A percentile compares a stretch with the other conserved stretches of the same genome.
phyloP scores from a whole-genome alignment of 2,797 vertebrate species.

The Bucorvus abyssinicus region DNA sequence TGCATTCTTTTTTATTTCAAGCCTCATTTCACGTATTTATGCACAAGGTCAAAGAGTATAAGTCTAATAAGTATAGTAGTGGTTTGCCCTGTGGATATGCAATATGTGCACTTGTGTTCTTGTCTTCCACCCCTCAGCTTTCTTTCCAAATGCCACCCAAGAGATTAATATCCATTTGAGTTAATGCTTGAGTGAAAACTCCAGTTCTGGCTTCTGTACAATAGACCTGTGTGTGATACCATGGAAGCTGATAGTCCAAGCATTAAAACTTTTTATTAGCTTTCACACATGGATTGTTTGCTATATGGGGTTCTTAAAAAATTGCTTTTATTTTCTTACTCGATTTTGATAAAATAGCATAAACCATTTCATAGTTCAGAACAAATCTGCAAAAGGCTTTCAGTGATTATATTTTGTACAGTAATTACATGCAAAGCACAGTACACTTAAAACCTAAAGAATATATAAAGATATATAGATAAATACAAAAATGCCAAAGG shows the following conservation, averaged over 20 bases:
- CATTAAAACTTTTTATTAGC: slow-evolving; percentile 17
- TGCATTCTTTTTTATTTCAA: neutral
- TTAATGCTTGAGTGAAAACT: slow-evolving; percentile 29
- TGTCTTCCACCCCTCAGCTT: neutral
- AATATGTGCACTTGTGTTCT: neutral
- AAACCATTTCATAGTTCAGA: neutral
- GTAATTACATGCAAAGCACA: neutral
- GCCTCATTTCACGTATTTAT: neutral
- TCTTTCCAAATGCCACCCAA: neutral
- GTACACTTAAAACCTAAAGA: neutral
- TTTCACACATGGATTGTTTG: neutral
- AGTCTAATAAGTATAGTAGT: neutral
- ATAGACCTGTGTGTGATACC: neutral
- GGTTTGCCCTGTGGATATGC: neutral
- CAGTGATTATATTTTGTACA: neutral
- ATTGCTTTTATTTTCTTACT: neutral
- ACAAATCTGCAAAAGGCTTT: neutral
- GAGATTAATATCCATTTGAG: slow-evolving; percentile 45
- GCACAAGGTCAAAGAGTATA: neutral
- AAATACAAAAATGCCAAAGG: neutral
- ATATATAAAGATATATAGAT: neutral
- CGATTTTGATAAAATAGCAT: neutral
- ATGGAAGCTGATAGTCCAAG: neutral
- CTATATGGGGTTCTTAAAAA: neutral
- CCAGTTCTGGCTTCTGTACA: neutral